phyloP scores from a whole-genome alignment of 2,797 vertebrate genomes.

The Thaleichthys pacificus region DNA sequence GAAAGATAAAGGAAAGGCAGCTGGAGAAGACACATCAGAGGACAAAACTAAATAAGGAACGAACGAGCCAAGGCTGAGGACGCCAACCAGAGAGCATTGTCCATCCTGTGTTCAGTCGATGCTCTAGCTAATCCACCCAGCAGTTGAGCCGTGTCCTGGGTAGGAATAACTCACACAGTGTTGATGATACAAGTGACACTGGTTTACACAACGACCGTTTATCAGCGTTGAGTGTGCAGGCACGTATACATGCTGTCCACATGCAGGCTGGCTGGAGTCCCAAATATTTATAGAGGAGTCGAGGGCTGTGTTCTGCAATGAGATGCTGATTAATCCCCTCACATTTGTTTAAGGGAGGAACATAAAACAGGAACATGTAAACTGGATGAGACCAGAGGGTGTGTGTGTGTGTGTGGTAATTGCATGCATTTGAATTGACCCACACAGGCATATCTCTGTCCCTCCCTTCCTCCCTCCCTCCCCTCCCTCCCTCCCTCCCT shows the following conservation, averaged over 20 bases:
- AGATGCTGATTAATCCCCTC: slow-evolving; percentile 21
- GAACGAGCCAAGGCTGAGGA: background rate
- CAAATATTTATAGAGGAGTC: slow-evolving; percentile 50
- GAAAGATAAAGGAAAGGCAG: slow-evolving; percentile 20
- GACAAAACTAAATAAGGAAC: background rate
- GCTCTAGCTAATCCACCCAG: slow-evolving; percentile 50
- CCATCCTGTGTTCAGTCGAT: slow-evolving; percentile 24
- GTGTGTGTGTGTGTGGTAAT: no score
- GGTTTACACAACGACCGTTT: slow-evolving; percentile 44
- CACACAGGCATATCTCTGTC: background rate
- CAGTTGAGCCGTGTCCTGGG: slow-evolving; percentile 15
- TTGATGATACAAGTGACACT: slow-evolving; percentile 48
- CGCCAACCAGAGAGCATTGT: background rate
- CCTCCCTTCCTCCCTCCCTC: background rate
- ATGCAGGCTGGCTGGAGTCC: slow-evolving; percentile 22
- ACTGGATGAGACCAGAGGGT: slow-evolving; percentile 4
- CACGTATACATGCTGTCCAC: slow-evolving; percentile 26
- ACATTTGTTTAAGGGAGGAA: background rate
- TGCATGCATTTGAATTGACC: background rate
- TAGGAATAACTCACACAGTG: slow-evolving; percentile 27
- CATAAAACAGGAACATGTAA: background rate
- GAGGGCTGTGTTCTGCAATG: slow-evolving; percentile 35
- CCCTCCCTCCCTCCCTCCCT: no score
- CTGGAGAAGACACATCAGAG: background rate
- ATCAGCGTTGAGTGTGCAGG: slow-evolving; percentile 9